Base-by-base conservation (phyloP, 2,113 vertebrate species). In the Montifringilla adamsi region DNA sequence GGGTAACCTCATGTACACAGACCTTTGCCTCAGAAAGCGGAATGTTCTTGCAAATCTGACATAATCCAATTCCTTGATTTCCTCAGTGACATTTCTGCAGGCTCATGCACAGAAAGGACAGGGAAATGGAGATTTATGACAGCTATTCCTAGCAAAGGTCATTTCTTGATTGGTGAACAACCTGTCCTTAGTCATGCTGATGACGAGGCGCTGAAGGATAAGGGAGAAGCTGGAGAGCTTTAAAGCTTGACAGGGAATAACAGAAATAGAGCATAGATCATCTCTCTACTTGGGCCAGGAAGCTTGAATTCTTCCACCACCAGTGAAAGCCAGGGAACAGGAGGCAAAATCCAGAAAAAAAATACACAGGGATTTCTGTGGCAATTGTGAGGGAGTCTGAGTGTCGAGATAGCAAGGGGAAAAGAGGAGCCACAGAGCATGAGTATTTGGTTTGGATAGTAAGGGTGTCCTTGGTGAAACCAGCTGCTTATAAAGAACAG, bases 71-170 rank as follows among this genome's bases (percentile, higher is more conserved):
- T 74, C 86, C 78, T 47, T 77, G 46, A 77, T 93, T 70, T 91
- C 68, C 90, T 95, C 68, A 11, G 85, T 86, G 92, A 92, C 83
- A 94, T 96, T 95, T 96, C 85, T 90, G 72, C 79, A 88, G 85
- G 85, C 72, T 91, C 59, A 12, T 44, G 46, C 30, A 52, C 39
- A 41, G 84, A 47, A 81, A 81, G 82, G 68, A 70, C 10, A 26
- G 53, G 68, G 52, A 92, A 94, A 77, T 50, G 22, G 70, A 93
- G 75, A 96, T 92, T 88, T 93, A 88, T 22, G 64, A 70, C 52
- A 92, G 87, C 85, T 95, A 92, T 96, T 97, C 81, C 85, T 81
- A 90, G 95, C 88, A 97, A 97, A 97, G 93, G 95, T 96, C 83
- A 93, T 75, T 80, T 56, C 59, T 88, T 92, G 90, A 70, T 80